These are phyloP conservation scores for Drosophila sturtevanti DNA, from an alignment of 1,140 invertebrate genomes.

Conservation along the genomic window DNA sequence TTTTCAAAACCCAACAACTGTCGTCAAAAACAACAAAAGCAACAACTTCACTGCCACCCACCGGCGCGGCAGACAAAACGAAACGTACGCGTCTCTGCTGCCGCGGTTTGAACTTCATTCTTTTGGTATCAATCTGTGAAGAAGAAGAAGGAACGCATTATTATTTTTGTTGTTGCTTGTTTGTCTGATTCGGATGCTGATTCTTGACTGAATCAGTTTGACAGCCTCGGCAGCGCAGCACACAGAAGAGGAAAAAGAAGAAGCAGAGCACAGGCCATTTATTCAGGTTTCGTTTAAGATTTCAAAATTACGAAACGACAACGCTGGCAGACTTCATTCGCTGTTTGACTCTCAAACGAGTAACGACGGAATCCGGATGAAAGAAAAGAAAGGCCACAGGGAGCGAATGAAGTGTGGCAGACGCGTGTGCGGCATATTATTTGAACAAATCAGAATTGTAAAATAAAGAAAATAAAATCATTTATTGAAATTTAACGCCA, in stretches of 20 bases:
- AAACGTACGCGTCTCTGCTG: slow-evolving; percentile 44
- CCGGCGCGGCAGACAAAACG: slow-evolving; percentile 39
- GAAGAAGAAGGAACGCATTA: slow-evolving; percentile 27
- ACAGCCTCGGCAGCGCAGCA: slow-evolving; percentile 49
- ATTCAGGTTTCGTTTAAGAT: too few relatives aligned
- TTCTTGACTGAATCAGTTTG: slow-evolving; percentile 73
- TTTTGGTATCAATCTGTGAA: slow-evolving; percentile 76
- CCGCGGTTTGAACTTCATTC: slow-evolving; percentile 74
- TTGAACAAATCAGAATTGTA: slow-evolving; percentile 7
- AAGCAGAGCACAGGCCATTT: slow-evolving; percentile 56
- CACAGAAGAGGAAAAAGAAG: slow-evolving; percentile 33
- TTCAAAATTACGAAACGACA: slow-evolving; percentile 74
- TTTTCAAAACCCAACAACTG: slow-evolving; percentile 17
- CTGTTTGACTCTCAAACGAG: slow-evolving; percentile 80
- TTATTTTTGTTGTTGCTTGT: slow-evolving; percentile 38
- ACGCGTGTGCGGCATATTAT: slow-evolving; percentile 43
- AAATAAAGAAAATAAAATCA: slow-evolving; percentile 31
- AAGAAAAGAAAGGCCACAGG: slow-evolving; percentile 28
- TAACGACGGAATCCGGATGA: slow-evolving; percentile 81
- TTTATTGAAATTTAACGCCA: slow-evolving; percentile 38
- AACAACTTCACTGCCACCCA: slow-evolving; percentile 50
- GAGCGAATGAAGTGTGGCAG: slow-evolving; percentile 39
- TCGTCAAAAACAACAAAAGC: slow-evolving; percentile 69
- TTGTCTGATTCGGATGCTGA: slow-evolving; percentile 44
- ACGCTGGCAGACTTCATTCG: slow-evolving; percentile 77